Conservation (phyloP, 2,888 invertebrate species). For the Cantharis rustica region DNA sequence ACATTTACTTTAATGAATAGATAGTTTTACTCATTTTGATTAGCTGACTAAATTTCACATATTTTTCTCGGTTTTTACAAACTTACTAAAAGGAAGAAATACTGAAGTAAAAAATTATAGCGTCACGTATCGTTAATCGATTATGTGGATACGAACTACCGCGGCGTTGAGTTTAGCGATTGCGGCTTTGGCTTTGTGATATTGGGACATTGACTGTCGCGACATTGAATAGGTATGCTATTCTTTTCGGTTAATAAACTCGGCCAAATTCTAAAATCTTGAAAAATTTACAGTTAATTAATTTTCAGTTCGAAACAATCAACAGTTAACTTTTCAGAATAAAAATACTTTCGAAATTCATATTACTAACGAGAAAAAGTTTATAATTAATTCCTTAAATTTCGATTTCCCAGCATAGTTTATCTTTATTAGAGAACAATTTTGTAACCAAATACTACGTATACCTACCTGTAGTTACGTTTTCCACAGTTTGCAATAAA, state of each 20-base stretch:
- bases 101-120: background rate
- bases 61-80: background rate
- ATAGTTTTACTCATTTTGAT: background rate
- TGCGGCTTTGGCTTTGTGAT: background rate
- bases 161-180: background rate
- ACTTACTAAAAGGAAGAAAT: background rate
- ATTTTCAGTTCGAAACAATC: background rate
- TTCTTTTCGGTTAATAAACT: background rate
- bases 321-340: background rate
- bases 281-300: background rate
- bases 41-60: background rate
- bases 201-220: background rate
- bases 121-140: background rate
- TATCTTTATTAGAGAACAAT: background rate
- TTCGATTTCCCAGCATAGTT: background rate
- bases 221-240: background rate
- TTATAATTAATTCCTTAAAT: background rate
- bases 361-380: background rate
- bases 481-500: background rate
- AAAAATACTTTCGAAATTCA: background rate
- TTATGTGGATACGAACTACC: background rate
- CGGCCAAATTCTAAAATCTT: background rate
- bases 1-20: background rate
- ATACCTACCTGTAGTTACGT: background rate
- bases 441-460: background rate